phyloP scores from a whole-genome alignment of 53 echinoderm and acorn worm species.

The Stichopus horrens region DNA sequence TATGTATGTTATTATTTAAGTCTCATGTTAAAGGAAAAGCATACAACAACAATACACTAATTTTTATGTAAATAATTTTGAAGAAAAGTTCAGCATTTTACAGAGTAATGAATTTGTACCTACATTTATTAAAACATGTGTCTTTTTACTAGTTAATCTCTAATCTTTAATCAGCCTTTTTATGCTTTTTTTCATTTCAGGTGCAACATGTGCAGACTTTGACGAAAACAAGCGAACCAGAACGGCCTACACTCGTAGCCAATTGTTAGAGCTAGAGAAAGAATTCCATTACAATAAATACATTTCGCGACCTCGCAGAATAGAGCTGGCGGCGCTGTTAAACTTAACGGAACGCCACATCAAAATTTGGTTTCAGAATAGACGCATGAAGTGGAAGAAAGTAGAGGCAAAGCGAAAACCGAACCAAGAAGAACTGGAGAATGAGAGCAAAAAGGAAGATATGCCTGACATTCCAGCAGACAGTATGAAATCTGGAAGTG shows the following conservation, averaged over 20 bases:
- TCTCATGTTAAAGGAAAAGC: too few species aligned
- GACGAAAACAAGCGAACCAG: slow-evolving; percentile 98
- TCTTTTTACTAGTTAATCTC: too few species aligned
- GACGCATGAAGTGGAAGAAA: slow-evolving; percentile 99
- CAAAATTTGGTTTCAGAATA: slow-evolving; percentile 99
- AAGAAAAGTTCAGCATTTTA: too few species aligned
- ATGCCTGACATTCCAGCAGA: not conserved
- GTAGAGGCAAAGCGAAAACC: slow-evolving; percentile 92
- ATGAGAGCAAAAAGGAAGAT: slow-evolving; percentile 7
- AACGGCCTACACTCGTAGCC: slow-evolving; percentile 95
- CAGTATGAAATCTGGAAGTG: not conserved
- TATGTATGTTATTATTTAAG: too few species aligned
- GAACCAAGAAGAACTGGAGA: slow-evolving; percentile 57
- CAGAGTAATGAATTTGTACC: too few species aligned
- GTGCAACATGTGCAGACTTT: slow-evolving; percentile 93
- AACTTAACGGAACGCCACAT: slow-evolving; percentile 98
- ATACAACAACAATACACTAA: too few species aligned
- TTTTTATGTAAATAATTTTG: too few species aligned
- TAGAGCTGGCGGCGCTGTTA: slow-evolving; percentile 93
- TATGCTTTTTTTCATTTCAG: slow-evolving; percentile 51
- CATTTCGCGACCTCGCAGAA: slow-evolving; percentile 88
- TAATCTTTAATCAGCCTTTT: too few species aligned
- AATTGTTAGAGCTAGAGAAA: slow-evolving; percentile 94
- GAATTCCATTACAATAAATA: slow-evolving; percentile 99
- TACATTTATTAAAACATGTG: too few species aligned